Evolutionary conservation across 2,797 vertebrate genomes (phyloP), one percentile per base, ranked within the genome.

Genomic region (Halcyon leucocephala): DNA sequence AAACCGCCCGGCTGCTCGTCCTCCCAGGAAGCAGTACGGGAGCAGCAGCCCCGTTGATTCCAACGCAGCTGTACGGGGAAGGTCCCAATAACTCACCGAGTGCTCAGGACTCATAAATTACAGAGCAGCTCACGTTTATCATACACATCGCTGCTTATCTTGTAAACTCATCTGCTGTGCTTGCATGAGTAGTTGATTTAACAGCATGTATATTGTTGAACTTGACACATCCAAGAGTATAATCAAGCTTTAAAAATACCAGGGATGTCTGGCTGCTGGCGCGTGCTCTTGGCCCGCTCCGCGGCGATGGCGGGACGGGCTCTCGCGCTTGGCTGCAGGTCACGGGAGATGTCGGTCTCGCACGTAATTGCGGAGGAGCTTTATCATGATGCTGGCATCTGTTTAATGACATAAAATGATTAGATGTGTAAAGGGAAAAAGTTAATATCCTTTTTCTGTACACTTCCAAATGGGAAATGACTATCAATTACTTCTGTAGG

Each of bases 131-230:
- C 95, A 79, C 85, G 82, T 95, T 95, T 94, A 95, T 97, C 96
- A 89, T 76, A 89, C 91, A 91, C 96, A 83, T 95, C 85, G 11
- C 93, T 93, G 96, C 95, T 95, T 96, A 96, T 95, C 94, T 90
- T 96, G 94, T 97, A 95, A 96, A 84, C 94, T 95, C 93, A 94
- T 97, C 96, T 96, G 96, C 93, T 94, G 93, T 58, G 96, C 93
- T 96, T 95, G 94, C 96, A 91, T 24, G 85, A 95, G 93, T 48
- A 80, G 96, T 84, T 96, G 96, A 96, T 96, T 95, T 96, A 96
- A 96, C 95, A 96, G 96, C 91, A 6, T 91, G 95, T 95, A 83
- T 91, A 35, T 94, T 95, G 96, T 95, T 95, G 95, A 91, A 95
- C 91, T 95, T 86, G 94, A 96, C 96, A 95, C 91, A 91, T 94